Evolutionary conservation across 2,888 invertebrate species (phyloP).

Genomic region (Synergus laeviventris): DNA sequence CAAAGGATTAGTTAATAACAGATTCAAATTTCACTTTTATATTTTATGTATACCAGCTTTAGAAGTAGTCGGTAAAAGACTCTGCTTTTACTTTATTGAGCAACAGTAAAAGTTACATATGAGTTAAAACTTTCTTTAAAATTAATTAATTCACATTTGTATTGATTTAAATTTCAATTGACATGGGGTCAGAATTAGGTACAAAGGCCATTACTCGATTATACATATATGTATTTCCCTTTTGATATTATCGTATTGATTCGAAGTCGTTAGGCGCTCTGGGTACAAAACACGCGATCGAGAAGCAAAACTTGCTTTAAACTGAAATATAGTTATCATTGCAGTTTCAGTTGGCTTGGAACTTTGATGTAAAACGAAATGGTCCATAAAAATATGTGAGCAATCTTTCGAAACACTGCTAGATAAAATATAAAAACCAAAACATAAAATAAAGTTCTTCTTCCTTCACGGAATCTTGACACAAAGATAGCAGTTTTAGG

Average conservation of each 20-base stretch:
- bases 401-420: background rate
- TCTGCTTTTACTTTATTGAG: background rate
- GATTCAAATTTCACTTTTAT: background rate
- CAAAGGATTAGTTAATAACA: background rate
- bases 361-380: slow-evolving; percentile 2
- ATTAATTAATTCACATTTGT: background rate
- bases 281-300: slow-evolving; percentile 25
- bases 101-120: background rate
- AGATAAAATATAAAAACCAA: background rate
- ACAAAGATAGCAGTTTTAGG: background rate
- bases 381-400: background rate
- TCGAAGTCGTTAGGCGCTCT: slow-evolving; percentile 2
- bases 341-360: slow-evolving; percentile 4
- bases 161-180: background rate
- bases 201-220: slow-evolving; percentile 10
- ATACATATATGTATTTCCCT: slow-evolving; percentile 6
- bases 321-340: background rate
- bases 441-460: too few relatives aligned
- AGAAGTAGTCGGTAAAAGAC: background rate
- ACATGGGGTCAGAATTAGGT: background rate
- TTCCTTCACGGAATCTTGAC: too few relatives aligned
- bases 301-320: slow-evolving; percentile 26
- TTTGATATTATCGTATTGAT: slow-evolving; percentile 33
- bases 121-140: background rate
- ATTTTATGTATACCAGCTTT: too few relatives aligned